A percentile compares a stretch with the other conserved stretches of the same genome.
Conservation (phyloP, 2,113 vertebrate genomes). For the Cephalopterus ornatus region DNA sequence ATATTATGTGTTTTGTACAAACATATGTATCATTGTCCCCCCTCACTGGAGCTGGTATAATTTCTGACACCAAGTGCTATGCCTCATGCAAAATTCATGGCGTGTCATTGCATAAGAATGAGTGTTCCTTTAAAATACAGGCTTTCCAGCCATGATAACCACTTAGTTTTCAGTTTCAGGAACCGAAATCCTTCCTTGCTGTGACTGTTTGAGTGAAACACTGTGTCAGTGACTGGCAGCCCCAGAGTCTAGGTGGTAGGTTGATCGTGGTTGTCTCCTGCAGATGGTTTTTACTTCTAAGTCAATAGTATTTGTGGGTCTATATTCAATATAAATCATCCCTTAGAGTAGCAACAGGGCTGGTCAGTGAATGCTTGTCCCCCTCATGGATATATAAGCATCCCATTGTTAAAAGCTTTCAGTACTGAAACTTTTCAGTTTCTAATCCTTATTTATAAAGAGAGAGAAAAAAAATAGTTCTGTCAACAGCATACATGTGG, state of each 20-base stretch:
- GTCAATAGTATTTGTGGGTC: not conserved
- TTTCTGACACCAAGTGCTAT: constrained; percentile 70
- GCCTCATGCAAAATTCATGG: constrained; percentile 74
- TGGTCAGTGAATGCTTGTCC: not conserved
- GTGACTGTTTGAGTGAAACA: not conserved
- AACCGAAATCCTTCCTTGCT: constrained; percentile 12
- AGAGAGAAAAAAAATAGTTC: not conserved
- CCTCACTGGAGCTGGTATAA: constrained; percentile 70
- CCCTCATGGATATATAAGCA: not conserved
- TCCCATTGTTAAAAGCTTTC: not conserved
- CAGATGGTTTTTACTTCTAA: not conserved
- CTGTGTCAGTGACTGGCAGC: not conserved
- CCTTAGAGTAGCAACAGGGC: not conserved
- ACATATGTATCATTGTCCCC: constrained; percentile 76
- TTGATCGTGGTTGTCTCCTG: not conserved
- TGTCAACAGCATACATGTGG: not conserved
- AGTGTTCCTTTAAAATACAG: constrained; percentile 58
- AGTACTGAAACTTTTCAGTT: not conserved
- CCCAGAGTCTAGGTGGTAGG: not conserved
- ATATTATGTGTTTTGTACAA: constrained; percentile 76
- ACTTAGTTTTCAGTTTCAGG: constrained; percentile 35
- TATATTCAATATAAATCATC: not conserved
- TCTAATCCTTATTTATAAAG: not conserved
- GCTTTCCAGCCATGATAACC: constrained; percentile 40
- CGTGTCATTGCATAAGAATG: constrained; percentile 68